Conservation (phyloP, 2,797 vertebrate species). For the Typhlichthys eigenmanni region DNA sequence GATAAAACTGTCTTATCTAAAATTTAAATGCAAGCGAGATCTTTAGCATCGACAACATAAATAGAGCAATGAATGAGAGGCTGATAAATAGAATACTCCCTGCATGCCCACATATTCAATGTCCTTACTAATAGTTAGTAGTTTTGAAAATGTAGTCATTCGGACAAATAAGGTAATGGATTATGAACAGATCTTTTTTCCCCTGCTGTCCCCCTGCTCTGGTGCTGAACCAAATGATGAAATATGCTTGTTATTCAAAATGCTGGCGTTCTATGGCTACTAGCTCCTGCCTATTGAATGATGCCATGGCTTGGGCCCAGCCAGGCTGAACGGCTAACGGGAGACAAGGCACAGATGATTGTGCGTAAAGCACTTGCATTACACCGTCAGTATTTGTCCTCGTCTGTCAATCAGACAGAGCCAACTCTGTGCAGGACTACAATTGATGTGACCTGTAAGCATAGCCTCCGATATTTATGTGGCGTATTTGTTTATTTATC, state of each 20-base stretch:
- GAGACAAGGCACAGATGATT: slow-evolving; percentile 56
- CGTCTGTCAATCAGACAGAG: slow-evolving; percentile 61
- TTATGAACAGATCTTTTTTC: slow-evolving; percentile 1
- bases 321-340: slow-evolving; percentile 26
- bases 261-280: slow-evolving; percentile 43
- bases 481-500: no score
- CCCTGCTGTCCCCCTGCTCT: no score
- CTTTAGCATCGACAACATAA: not conserved
- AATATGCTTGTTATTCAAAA: slow-evolving; percentile 32
- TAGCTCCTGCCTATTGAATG: slow-evolving; percentile 49
- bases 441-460: slow-evolving; percentile 47
- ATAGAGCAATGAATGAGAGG: not conserved
- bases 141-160: not conserved
- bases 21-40: not conserved
- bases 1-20: not conserved
- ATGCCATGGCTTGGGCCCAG: slow-evolving; percentile 38
- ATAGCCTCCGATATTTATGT: not conserved
- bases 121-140: not conserved
- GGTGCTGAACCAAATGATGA: slow-evolving; percentile 33
- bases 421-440: slow-evolving; percentile 58
- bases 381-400: slow-evolving; percentile 61
- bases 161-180: not conserved
- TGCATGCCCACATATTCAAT: not conserved
- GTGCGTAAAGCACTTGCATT: slow-evolving; percentile 63
- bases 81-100: not conserved